A percentile compares a stretch with the other conserved stretches of the same genome.
Conservation (phyloP, 2,888 invertebrate species). For the Platypus cylindrus region DNA sequence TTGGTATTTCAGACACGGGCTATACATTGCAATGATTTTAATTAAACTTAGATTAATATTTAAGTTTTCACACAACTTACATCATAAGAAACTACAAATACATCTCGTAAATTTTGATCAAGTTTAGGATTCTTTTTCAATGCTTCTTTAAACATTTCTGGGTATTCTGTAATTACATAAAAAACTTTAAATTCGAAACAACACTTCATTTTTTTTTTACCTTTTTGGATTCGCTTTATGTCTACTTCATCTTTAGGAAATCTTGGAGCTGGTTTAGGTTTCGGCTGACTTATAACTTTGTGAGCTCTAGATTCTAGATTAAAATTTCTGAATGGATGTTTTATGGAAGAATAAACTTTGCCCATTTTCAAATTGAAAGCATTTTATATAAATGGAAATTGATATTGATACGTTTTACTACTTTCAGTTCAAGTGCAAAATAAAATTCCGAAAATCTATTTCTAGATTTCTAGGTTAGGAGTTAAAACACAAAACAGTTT, state of each 20-base stretch:
- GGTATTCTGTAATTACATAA: constrained; percentile 38
- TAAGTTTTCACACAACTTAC: constrained; percentile 15
- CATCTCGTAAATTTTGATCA: constrained; percentile 51
- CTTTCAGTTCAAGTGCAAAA: background rate
- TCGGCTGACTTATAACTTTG: constrained; percentile 50
- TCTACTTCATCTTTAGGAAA: constrained; percentile 48
- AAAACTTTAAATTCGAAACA: background rate
- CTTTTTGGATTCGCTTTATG: constrained; percentile 48
- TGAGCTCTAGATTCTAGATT: constrained; percentile 69
- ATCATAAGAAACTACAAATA: constrained; percentile 56
- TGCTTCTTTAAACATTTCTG: constrained; percentile 48
- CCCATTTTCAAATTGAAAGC: constrained; percentile 17
- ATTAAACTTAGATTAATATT: background rate
- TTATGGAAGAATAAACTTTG: constrained; percentile 42
- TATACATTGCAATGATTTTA: background rate
- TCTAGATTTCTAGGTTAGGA: too few relatives aligned
- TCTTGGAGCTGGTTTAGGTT: constrained; percentile 53
- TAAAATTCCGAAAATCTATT: too few relatives aligned
- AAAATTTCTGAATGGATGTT: constrained; percentile 49
- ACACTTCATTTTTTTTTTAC: constrained; percentile 24
- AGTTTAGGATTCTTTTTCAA: constrained; percentile 49
- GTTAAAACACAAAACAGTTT: too few relatives aligned
- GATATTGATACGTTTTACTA: background rate
- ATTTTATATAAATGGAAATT: background rate
- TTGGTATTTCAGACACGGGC: constrained; percentile 14